Base-by-base conservation (phyloP, 2,797 vertebrate genomes). In the Rachycentron canadum region DNA sequence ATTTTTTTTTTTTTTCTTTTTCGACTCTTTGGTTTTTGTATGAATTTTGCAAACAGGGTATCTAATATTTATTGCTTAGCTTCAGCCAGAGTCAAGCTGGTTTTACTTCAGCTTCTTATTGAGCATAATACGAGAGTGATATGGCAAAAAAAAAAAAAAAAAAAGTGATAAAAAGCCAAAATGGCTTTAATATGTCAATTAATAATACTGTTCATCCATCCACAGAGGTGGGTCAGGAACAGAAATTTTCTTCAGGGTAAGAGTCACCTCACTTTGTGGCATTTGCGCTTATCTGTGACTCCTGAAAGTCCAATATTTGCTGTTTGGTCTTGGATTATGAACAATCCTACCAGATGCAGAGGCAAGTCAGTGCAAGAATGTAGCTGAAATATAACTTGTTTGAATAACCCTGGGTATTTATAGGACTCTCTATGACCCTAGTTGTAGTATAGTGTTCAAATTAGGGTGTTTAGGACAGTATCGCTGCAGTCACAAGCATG, bases 291-390 rank as follows among this genome's bases (percentile, higher is more conserved):
- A 76, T 82, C 82, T 70, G 16, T 68, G 13, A 61, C 26, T 10
- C 13, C 45, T 58, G 38, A 81, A 85, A 89, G 84, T 87, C 80
- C 77, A 86, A 91, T 70, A 88, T 88, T 80, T 79, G 69, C 73
- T 19, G 50, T 82, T 85, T 68, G 66, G 26, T 74, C 47, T 76
- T n/a, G 34, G 64, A 81, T 88, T 68, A 74, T 34, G 56, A 26
- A 60, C 60, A 49, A 67, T 58, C 49, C 36, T 43, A 25, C 41
- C 69, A 28, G n/a, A 71, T 41, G 50, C 25, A 13, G 69, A 7
- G 28, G 53, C 47, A 25, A 7, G 34, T 7, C 0, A n/a, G 53
- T 7, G 9, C 34, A 23, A 26, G 63, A 73, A 71, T 40, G 36
- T 41, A 4, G 34, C n/a, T 66, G 45, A 78, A 78, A 69, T 75